These are phyloP conservation scores for Autographa pulchrina DNA, from an alignment of 2,888 invertebrate genomes.

Conservation along the genomic window DNA sequence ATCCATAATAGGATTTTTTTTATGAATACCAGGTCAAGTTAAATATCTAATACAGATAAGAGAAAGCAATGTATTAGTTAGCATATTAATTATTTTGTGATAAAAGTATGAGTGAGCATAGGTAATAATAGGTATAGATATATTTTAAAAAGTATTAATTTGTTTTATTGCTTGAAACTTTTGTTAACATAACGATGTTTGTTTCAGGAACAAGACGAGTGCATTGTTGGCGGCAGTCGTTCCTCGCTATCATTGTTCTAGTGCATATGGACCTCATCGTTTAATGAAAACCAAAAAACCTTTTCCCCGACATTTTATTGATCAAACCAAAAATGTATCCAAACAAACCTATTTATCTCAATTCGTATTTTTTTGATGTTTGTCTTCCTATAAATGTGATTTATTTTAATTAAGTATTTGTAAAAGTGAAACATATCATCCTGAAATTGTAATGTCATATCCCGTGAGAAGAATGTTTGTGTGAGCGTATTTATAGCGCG, in stretches of 20 bases:
- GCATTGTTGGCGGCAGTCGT: conserved; percentile 80
- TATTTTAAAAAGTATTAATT: not conserved
- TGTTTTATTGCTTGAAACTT: too few relatives aligned
- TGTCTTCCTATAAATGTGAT: conserved; percentile 36
- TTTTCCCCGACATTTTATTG: conserved; percentile 33
- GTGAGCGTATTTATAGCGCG: conserved; percentile 76
- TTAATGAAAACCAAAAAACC: conserved; percentile 55
- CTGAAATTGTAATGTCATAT: conserved; percentile 74
- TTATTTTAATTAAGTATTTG: conserved; percentile 33
- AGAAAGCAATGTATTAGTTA: too few relatives aligned
- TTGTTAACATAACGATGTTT: conserved; percentile 57
- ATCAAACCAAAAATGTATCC: conserved; percentile 44
- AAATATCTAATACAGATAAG: too few relatives aligned
- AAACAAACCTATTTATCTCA: conserved; percentile 18
- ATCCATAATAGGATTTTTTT: too few relatives aligned
- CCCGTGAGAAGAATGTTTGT: conserved; percentile 68
- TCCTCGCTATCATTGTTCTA: conserved; percentile 77
- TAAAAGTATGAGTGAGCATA: too few relatives aligned
- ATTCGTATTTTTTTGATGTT: conserved; percentile 21
- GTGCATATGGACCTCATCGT: conserved; percentile 80
- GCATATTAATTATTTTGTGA: too few relatives aligned
- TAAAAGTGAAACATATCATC: conserved; percentile 81
- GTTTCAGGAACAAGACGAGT: conserved; percentile 80
- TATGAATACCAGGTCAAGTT: too few relatives aligned
- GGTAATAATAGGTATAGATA: too few relatives aligned